Evolutionary conservation across 2,888 invertebrate species (phyloP), one percentile per base, ranked within the genome.

Genomic region (Lottia gigantea): DNA sequence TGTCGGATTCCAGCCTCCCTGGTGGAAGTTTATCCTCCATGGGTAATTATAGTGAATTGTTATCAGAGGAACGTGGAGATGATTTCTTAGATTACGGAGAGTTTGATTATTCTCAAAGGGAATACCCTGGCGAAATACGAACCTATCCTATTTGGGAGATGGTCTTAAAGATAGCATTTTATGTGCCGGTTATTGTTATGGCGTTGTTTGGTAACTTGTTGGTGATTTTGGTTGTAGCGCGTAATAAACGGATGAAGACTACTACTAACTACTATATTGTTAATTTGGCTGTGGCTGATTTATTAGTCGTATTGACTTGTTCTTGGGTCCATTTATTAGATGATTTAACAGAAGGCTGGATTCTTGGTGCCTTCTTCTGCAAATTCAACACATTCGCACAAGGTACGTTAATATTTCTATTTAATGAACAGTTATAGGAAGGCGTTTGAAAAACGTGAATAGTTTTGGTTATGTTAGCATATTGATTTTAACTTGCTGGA

Each of bases 281-380:
- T 12, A 87, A 87, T 68, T 74, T 87, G 67, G 86, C 85, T 12
- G 83, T 86, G 46, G 82, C 86, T 0, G 87, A 87, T 70, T 79
- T 86, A n/a, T 74, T 86, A 67, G 83, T 87, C 40, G 82, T 83
- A 0, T 47, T 83, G 8, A 89, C 94, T 11, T 93, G 94, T 74
- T 94, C 95, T 0, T 93, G 93, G 91, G 92, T 95, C 80, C 93
- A 94, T 88, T 89, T 95, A 73, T 91, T 93, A 23, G 90, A 92
- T 66, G 93, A 95, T 85, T 92, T 94, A 80, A 94, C 92, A 83
- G 95, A 95, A 88, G 93, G 93, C 81, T 95, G 92, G 87, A 91
- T 93, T 74, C 88, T 95, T 72, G 94, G 93, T 45, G 89, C 90
- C 16, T 91, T 93, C 73, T 94, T 94, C 26, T 95, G 95, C 85